Evolutionary conservation across 1,140 invertebrate species (phyloP).

Genomic region (Chionoecetes opilio): DNA sequence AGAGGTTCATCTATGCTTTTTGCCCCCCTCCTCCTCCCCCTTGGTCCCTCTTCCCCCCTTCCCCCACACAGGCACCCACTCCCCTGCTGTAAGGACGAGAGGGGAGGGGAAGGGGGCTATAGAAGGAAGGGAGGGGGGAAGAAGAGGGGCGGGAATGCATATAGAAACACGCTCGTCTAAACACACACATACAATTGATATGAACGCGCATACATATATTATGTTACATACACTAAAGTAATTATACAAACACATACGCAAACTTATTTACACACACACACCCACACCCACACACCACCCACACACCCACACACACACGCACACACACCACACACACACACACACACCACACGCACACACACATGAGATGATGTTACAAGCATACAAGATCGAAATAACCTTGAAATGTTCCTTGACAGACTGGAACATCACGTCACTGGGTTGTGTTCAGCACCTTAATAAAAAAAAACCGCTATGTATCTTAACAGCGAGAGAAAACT

Average conservation of each 20-base stretch:
- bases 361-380: neutral
- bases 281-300: slow-evolving; percentile 46
- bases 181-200: slow-evolving; percentile 42
- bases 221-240: neutral
- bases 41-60: no score
- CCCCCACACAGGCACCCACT: neutral
- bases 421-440: neutral
- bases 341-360: neutral
- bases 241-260: slow-evolving; percentile 44
- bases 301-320: neutral
- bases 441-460: neutral
- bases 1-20: neutral
- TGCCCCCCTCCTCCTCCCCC: neutral
- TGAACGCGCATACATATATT: slow-evolving; percentile 37
- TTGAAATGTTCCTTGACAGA: neutral
- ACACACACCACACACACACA: slow-evolving; percentile 18
- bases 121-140: neutral
- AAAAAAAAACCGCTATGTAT: neutral
- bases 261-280: slow-evolving; percentile 15
- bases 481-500: neutral
- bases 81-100: neutral
- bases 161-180: neutral
- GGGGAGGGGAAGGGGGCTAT: neutral
- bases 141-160: neutral
- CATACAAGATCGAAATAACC: no score